These are phyloP conservation scores for Cheilosia soror DNA, from an alignment of 2,888 invertebrate species.

Conservation along the genomic window DNA sequence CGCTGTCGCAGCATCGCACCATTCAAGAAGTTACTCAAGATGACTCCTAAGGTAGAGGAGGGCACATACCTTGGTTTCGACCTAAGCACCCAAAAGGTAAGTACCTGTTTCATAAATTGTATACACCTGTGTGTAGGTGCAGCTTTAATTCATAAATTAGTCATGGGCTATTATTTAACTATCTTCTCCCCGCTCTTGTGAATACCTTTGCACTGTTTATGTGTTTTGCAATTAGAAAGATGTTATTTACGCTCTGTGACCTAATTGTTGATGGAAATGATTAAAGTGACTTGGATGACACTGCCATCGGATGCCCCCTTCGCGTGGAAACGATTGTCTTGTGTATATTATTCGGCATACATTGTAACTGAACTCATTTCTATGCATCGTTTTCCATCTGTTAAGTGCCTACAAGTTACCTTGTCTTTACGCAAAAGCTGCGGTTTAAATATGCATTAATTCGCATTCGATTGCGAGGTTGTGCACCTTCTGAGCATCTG, in stretches of 20 bases:
- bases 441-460: conserved; percentile 19
- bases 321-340: not conserved
- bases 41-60: conserved; percentile 73
- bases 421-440: conserved; percentile 27
- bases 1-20: not conserved
- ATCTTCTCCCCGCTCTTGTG: conserved; percentile 1
- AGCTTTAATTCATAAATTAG: conserved; percentile 46
- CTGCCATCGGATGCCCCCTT: not conserved
- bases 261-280: conserved; percentile 25
- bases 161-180: conserved; percentile 51
- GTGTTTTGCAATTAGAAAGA: not conserved
- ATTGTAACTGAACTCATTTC: conserved; percentile 36
- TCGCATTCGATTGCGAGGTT: conserved; percentile 8
- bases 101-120: conserved; percentile 20
- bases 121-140: not conserved
- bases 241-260: conserved; percentile 26
- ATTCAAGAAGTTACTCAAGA: conserved; percentile 21
- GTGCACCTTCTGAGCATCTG: not conserved
- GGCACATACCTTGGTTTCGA: conserved; percentile 91
- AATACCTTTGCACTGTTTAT: not conserved
- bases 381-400: conserved; percentile 19
- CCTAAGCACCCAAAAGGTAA: conserved; percentile 93
- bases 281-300: conserved; percentile 22
- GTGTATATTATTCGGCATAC: not conserved
- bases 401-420: not conserved